These are phyloP conservation scores for Aurelia aurita DNA, from an alignment of 30 jellyfish, hydroid and myxozoan species.

Conservation along the genomic window DNA sequence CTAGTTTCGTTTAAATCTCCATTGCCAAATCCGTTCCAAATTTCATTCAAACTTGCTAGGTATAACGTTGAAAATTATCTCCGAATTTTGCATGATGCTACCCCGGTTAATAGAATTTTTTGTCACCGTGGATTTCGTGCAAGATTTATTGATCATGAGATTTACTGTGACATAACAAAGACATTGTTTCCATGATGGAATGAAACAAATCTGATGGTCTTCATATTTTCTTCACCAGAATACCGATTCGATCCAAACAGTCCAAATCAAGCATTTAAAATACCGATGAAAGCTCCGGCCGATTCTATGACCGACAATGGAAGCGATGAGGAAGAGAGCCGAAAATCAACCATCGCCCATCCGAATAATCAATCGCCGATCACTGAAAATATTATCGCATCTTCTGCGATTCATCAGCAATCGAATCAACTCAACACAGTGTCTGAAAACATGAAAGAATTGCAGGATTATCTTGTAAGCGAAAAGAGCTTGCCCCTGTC, in stretches of 20 bases:
- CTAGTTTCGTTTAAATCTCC: no score
- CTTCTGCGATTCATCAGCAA: neutral
- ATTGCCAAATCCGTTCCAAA: no score
- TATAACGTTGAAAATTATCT: no score
- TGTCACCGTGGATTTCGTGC: no score
- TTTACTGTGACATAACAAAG: no score
- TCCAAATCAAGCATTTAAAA: slow-evolving; percentile 73
- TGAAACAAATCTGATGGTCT: no score
- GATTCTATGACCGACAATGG: neutral
- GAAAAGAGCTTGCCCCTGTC: slow-evolving; percentile 53
- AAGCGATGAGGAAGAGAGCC: slow-evolving; percentile 41
- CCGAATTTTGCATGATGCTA: no score
- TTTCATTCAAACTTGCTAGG: no score
- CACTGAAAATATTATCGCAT: neutral
- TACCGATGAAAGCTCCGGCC: slow-evolving; percentile 48
- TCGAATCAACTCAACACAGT: neutral
- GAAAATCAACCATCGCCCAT: slow-evolving; percentile 47
- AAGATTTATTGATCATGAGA: no score
- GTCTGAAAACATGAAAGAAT: slow-evolving; percentile 50
- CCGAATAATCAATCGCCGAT: slow-evolving; percentile 8
- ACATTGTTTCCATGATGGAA: no score
- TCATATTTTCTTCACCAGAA: slow-evolving; percentile 15
- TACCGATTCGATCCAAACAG: slow-evolving; percentile 79
- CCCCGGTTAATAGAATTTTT: no score
- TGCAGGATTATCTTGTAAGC: slow-evolving; percentile 49